Conservation (phyloP, 2,797 vertebrate genomes). For the Rallus crepitans region DNA sequence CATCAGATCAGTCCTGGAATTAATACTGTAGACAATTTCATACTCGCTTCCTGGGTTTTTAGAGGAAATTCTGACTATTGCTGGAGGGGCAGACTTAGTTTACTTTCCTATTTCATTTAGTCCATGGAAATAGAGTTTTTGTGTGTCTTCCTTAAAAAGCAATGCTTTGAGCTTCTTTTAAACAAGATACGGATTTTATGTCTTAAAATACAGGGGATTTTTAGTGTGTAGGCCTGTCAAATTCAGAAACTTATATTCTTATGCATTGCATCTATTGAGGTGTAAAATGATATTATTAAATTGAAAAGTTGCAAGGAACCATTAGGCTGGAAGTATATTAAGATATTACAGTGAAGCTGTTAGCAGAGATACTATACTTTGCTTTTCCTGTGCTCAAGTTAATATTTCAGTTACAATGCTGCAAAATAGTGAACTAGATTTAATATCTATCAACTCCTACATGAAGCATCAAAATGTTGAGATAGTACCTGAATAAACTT, state of each 20-base stretch:
- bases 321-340: neutral
- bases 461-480: neutral
- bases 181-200: neutral
- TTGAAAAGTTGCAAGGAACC: neutral
- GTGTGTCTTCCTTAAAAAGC: neutral
- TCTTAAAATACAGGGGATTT: neutral
- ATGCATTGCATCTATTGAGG: neutral
- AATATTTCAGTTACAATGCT: neutral
- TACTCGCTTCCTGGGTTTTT: neutral
- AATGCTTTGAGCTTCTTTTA: neutral
- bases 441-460: neutral
- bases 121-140: neutral
- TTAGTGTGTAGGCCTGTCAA: neutral
- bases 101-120: neutral
- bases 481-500: neutral
- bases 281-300: neutral
- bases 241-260: neutral
- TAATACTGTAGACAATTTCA: neutral
- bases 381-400: neutral
- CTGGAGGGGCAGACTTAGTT: neutral
- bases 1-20: neutral
- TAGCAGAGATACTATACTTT: neutral
- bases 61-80: neutral
- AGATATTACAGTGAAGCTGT: neutral
- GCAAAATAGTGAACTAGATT: neutral